Evolutionary conservation across 2,888 invertebrate genomes (phyloP), one percentile per base, ranked within the genome.

Genomic region (Rotaria macrura): DNA sequence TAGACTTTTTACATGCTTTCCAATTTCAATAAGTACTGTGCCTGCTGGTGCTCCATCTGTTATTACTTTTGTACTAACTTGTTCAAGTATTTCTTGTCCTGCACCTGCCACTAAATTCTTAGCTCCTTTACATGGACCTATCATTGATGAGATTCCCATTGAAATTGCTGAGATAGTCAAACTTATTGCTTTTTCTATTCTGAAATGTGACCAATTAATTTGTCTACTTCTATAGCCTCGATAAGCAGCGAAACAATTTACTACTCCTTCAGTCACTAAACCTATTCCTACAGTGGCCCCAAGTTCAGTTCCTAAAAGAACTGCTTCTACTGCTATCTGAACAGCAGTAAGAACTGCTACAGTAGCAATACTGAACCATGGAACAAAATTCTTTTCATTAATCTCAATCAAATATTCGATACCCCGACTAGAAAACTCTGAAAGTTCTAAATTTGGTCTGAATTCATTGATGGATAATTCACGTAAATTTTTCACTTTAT

Each of bases 171-270:
- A 85, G n/a, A 86, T 86, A 43, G 20, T 52, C 25, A 86, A 72
- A 65, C 86, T 86, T 5, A 86, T 40, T 86, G 86, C 79, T 72
- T 86, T 38, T n/a, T n/a, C n/a, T n/a, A n/a, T n/a, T n/a, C 54
- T 29, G 55, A 86, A 86, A 79, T 86, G 86, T 23, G 20, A 40
- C 86, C 86, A 85, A 34, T 17, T 40, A 29, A 86, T 86, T 43
- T 86, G 85, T n/a, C 86, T 38, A 23, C 5, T 86, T 40, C 85
- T 86, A 40, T 79, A 86, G 10, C 83, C 85, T 54, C 86, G 57
- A 52, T 79, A 79, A 23, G 86, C 86, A 38, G 52, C 52, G 47
- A 47, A n/a, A n/a, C n/a, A n/a, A n/a, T n/a, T n/a, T n/a, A n/a
- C n/a, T n/a, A n/a, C n/a, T n/a, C n/a, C n/a, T n/a, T n/a, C n/a